A percentile compares a stretch with the other conserved stretches of the same genome.
Conservation (phyloP, 2,797 vertebrate species). For the Catamblyrhynchus diadema region DNA sequence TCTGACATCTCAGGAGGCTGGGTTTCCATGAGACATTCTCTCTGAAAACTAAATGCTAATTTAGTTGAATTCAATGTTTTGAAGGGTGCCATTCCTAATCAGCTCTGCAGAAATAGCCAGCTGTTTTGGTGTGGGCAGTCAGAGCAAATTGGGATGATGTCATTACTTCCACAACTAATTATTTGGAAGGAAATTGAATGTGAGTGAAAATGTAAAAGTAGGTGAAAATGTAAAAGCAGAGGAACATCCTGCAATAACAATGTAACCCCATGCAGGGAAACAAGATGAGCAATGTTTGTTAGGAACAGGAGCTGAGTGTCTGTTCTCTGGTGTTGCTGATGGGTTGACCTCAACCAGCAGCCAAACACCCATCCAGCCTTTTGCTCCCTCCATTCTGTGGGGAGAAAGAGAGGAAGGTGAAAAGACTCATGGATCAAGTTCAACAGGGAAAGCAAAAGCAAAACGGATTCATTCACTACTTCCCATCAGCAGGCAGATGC, state of each 20-base stretch:
- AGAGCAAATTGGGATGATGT: background rate
- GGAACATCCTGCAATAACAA: background rate
- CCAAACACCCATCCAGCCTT: background rate
- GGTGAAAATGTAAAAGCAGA: background rate
- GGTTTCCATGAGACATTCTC: background rate
- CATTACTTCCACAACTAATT: background rate
- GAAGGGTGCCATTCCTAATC: background rate
- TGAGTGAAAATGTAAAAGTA: background rate
- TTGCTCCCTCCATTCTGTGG: background rate
- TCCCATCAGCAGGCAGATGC: background rate
- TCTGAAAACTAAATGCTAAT: background rate
- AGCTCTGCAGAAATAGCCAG: background rate
- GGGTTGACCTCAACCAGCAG: background rate
- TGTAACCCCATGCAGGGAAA: background rate
- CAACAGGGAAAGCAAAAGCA: background rate
- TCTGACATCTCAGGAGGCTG: background rate
- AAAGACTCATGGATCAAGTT: background rate
- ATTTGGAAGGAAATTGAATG: background rate
- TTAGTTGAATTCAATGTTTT: background rate
- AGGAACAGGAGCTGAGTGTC: background rate
- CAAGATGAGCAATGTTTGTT: background rate
- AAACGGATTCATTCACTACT: background rate
- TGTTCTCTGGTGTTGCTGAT: background rate
- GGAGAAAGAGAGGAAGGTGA: background rate
- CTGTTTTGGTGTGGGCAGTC: background rate